Base-by-base conservation (phyloP, 2,113 vertebrate species). In the Alectura lathami region DNA sequence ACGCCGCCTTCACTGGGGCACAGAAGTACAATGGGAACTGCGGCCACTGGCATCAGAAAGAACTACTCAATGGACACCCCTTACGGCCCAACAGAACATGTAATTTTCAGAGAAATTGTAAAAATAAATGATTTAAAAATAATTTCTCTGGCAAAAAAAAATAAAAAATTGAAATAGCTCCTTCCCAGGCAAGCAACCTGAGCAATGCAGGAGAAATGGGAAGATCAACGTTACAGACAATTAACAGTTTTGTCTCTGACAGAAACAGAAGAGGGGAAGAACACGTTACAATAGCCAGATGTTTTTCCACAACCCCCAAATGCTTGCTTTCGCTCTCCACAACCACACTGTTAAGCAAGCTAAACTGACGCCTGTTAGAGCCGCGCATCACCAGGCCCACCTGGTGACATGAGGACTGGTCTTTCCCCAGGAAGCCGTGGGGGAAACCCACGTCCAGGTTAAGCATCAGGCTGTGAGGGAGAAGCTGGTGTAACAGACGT, bases 211-310 rank as follows among this genome's bases (percentile, higher is more conserved):
- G 36, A 83, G 26, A 91, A 93, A 56, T 4, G 3, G 43, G 59
- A 94, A 67, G 34, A 78, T 38, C 42, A 59, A 67, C 83, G 66
- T 30, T 23, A 30, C 24, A 50, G 21, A 32, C 21, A 40, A 56
- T 32, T 56, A 72, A 66, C 16, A 59, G 1, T 38, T 85, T 38
- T 32, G 32, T 51, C 36, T 82, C 68, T 69, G 63, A 57, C 21
- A 78, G 54, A 26, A 90, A 63, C 54, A 9, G 14, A 70, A n/a
- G 32, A 0, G 2, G 56, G 34, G 13, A 76, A 66, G 43, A 22
- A 9, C 18, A 9, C 0, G 0, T 17, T 50, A 53, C 2, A 8
- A 78, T 7, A 74, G 51, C 11, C 11, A 57, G 27, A 42, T 38
- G 20, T 47, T 94, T 80, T 77, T 76, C 68, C 20, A 62, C 29